Conservation (phyloP, 1,140 invertebrate species). For the Gerris buenoi region DNA sequence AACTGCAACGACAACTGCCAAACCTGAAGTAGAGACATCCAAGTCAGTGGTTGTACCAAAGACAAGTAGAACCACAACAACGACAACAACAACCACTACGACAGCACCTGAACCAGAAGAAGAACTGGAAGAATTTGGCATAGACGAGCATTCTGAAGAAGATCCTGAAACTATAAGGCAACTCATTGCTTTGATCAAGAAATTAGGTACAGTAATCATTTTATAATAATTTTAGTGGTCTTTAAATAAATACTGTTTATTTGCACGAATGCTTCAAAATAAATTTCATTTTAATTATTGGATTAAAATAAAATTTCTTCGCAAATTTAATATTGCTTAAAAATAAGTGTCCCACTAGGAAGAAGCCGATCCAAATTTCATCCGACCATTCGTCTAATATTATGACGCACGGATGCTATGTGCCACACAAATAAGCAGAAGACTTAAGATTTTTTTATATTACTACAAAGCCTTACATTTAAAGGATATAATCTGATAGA, state of each 20-base stretch:
- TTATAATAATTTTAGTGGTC: neutral
- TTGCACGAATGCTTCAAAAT: too few species aligned
- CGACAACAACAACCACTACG: constrained; percentile 33
- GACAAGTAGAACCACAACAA: constrained; percentile 33
- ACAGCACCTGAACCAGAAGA: constrained; percentile 30
- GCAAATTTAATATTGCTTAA: too few species aligned
- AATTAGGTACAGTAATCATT: constrained; percentile 39
- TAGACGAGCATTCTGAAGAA: constrained; percentile 51
- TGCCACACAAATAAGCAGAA: too few species aligned
- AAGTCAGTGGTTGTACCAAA: constrained; percentile 31
- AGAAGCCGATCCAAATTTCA: too few species aligned
- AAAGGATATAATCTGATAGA: too few species aligned
- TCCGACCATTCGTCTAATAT: too few species aligned
- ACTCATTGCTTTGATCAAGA: constrained; percentile 65
- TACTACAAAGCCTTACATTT: too few species aligned
- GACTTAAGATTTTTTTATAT: too few species aligned
- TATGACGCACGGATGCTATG: too few species aligned
- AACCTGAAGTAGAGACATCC: constrained; percentile 21
- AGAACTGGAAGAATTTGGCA: constrained; percentile 43
- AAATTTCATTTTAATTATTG: too few species aligned
- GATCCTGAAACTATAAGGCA: constrained; percentile 73
- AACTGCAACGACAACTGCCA: constrained; percentile 34
- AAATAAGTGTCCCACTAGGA: too few species aligned
- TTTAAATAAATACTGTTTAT: neutral
- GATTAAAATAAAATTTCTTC: too few species aligned